phyloP scores from a whole-genome alignment of 1,140 invertebrate genomes.

The Zaprionus davidi region DNA sequence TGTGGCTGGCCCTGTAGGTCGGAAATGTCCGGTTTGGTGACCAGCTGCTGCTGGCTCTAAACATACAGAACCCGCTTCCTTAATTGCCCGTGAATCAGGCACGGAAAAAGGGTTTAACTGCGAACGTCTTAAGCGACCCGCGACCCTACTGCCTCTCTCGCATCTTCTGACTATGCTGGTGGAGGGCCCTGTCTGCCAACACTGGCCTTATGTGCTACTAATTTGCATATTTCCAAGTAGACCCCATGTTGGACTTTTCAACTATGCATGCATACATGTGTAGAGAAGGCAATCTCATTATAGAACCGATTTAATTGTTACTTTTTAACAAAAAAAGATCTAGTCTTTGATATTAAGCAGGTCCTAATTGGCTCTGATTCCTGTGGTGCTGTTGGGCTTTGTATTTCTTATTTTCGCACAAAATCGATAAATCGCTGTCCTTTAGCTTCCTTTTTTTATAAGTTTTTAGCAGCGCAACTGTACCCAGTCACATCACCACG shows the following conservation, averaged over 20 bases:
- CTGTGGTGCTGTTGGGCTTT: not conserved
- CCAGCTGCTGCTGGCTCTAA: not conserved
- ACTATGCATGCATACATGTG: too few species aligned
- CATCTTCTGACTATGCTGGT: not conserved
- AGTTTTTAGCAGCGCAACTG: slow-evolving; percentile 60
- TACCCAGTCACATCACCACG: slow-evolving; percentile 51
- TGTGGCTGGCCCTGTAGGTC: not conserved
- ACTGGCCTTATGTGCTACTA: not conserved
- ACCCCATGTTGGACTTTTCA: too few species aligned
- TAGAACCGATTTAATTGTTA: too few species aligned
- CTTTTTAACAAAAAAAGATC: too few species aligned
- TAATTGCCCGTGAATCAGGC: not conserved
- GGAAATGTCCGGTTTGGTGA: slow-evolving; percentile 56
- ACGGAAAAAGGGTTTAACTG: not conserved
- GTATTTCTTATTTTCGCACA: not conserved
- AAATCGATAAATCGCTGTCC: not conserved
- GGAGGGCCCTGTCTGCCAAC: not conserved
- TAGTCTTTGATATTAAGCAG: too few species aligned
- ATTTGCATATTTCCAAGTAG: not conserved
- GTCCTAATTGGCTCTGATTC: too few species aligned
- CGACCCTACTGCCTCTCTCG: not conserved
- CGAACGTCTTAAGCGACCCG: not conserved
- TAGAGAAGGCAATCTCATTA: too few species aligned
- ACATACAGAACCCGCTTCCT: not conserved
- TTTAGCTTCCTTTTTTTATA: slow-evolving; percentile 5